Evolutionary conservation across 2,888 invertebrate species (phyloP).

Genomic region (Caenorhabditis doughertyi): DNA sequence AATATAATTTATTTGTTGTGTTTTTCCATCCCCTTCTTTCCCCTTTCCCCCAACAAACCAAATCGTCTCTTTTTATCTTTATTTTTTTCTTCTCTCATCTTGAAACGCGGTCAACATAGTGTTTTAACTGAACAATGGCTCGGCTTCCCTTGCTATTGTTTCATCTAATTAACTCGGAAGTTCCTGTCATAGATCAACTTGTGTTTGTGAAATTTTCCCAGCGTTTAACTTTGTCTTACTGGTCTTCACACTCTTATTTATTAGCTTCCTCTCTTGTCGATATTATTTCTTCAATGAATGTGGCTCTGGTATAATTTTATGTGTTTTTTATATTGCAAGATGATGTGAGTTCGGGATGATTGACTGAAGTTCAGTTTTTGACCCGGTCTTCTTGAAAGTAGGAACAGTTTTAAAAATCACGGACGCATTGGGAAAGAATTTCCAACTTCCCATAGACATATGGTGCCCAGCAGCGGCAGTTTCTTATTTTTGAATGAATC

Average conservation of each 20-base stretch:
- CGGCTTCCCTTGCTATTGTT: constrained; percentile 16
- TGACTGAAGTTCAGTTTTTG: too few relatives aligned
- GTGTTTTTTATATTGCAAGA: too few relatives aligned
- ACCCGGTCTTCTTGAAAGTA: too few relatives aligned
- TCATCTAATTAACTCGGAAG: constrained; percentile 15
- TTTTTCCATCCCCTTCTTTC: constrained; percentile 1
- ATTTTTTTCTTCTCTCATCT: constrained; percentile 57
- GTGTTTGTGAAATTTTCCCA: constrained; percentile 57
- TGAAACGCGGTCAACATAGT: constrained; percentile 66
- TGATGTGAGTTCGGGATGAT: too few relatives aligned
- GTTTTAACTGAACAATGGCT: constrained; percentile 62
- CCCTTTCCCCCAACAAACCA: background rate
- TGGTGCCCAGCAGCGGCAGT: too few relatives aligned
- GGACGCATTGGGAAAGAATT: too few relatives aligned
- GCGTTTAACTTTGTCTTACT: constrained; percentile 55
- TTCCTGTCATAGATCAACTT: constrained; percentile 33
- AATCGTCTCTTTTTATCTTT: background rate
- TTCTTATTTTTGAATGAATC: too few relatives aligned
- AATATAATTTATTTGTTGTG: constrained; percentile 53
- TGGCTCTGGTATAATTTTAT: background rate
- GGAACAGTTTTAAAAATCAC: too few relatives aligned
- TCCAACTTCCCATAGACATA: too few relatives aligned
- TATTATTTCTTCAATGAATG: constrained; percentile 32
- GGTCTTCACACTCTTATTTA: constrained; percentile 40
- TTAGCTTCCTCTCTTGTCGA: constrained; percentile 15